phyloP scores from a whole-genome alignment of 2,888 invertebrate species.

The Eristalis tenax region DNA sequence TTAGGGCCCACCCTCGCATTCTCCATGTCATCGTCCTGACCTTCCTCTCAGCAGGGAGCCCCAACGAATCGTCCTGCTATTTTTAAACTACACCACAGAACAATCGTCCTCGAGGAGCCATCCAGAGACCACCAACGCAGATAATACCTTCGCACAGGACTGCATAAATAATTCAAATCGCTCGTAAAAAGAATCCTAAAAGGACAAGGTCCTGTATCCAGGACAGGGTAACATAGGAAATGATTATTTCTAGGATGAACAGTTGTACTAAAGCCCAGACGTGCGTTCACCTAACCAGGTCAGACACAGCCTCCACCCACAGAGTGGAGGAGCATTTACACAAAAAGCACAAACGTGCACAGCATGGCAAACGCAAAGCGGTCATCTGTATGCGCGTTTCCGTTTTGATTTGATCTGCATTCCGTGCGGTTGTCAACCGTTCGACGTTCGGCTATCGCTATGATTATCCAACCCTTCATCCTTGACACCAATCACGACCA shows the following conservation, averaged over 20 bases:
- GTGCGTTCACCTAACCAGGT: slow-evolving; percentile 19
- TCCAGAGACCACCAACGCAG: neutral
- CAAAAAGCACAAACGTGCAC: slow-evolving; percentile 24
- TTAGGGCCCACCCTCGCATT: slow-evolving; percentile 4
- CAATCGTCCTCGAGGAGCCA: neutral
- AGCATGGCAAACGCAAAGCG: slow-evolving; percentile 42
- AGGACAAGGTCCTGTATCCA: slow-evolving; percentile 12
- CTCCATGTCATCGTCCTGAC: slow-evolving; percentile 1
- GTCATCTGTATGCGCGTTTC: slow-evolving; percentile 23
- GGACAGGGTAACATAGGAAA: slow-evolving; percentile 10
- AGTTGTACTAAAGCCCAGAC: slow-evolving; percentile 27
- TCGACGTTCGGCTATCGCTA: slow-evolving; percentile 20
- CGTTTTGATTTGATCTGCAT: slow-evolving; percentile 41
- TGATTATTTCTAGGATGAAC: slow-evolving; percentile 40
- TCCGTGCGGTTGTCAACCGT: slow-evolving; percentile 40
- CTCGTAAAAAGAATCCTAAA: slow-evolving; percentile 29
- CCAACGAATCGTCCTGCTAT: neutral
- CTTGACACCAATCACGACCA: slow-evolving; percentile 13
- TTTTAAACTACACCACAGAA: slow-evolving; percentile 18
- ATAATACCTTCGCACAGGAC: slow-evolving; percentile 18
- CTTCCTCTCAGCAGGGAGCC: slow-evolving; percentile 2
- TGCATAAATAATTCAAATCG: slow-evolving; percentile 64
- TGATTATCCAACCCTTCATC: neutral
- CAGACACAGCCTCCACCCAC: neutral
- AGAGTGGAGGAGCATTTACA: neutral